Conservation (phyloP, 2,888 invertebrate species). For the Rhogogaster chlorosoma region DNA sequence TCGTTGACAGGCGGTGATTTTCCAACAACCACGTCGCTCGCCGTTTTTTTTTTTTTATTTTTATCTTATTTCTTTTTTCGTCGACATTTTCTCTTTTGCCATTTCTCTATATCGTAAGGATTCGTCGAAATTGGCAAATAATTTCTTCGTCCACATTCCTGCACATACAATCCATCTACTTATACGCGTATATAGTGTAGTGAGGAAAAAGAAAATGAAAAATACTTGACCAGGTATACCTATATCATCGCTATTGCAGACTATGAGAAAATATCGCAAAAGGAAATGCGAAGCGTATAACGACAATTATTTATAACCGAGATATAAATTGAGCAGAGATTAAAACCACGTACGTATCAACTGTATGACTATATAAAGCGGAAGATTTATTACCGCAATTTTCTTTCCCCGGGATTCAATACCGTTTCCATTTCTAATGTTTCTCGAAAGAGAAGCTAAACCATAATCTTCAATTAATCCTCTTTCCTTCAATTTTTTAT, state of each 20-base stretch:
- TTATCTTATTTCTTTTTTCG: not conserved
- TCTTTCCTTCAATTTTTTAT: not conserved
- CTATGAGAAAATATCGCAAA: slow-evolving; percentile 7
- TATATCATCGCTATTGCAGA: not conserved
- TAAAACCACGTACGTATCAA: not conserved
- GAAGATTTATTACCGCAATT: not conserved
- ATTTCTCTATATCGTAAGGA: not conserved
- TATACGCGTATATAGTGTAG: not conserved
- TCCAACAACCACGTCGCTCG: slow-evolving; percentile 5
- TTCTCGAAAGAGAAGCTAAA: not conserved
- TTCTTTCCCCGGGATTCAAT: not conserved
- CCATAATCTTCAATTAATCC: not conserved
- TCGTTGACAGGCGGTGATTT: slow-evolving; percentile 42
- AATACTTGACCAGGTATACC: not conserved
- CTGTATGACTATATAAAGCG: not conserved
- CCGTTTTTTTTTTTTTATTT: not conserved
- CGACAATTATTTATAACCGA: not conserved
- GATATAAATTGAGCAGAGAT: not conserved
- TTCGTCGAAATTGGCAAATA: slow-evolving; percentile 14
- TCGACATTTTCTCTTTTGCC: slow-evolving; percentile 3
- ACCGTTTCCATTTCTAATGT: not conserved
- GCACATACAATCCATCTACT: not conserved
- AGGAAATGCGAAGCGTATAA: not conserved
- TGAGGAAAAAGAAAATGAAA: not conserved
- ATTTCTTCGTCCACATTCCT: slow-evolving; percentile 22